Conservation (phyloP, 2,797 vertebrate genomes). For the Pelochelys cantorii region DNA sequence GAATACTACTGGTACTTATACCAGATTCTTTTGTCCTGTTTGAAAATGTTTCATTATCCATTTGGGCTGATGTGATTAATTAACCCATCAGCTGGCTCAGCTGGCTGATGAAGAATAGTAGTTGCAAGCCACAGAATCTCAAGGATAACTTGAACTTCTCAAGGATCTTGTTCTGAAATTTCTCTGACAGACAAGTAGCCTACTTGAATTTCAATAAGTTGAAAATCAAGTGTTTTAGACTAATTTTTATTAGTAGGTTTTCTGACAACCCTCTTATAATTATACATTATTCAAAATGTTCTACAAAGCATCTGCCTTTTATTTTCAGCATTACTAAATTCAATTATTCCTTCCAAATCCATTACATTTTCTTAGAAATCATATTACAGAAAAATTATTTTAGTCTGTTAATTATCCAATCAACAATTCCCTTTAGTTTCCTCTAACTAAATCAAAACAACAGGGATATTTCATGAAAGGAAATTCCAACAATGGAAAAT, state of each 20-base stretch:
- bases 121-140: constrained; percentile 57
- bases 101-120: constrained; percentile 55
- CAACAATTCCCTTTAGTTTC: not conserved
- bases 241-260: constrained; percentile 29
- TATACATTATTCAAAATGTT: not conserved
- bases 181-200: constrained; percentile 50
- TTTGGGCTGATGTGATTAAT: constrained; percentile 64
- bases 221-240: constrained; percentile 52
- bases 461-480: not conserved
- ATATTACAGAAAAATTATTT: not conserved
- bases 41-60: constrained; percentile 40
- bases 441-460: not conserved
- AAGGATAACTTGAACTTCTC: constrained; percentile 70
- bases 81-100: constrained; percentile 55
- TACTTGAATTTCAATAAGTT: constrained; percentile 70
- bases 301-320: not conserved
- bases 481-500: not conserved
- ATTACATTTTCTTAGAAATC: not conserved
- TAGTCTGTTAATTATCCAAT: not conserved
- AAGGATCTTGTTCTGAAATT: constrained; percentile 47
- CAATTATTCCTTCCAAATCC: not conserved
- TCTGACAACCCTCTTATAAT: constrained; percentile 33
- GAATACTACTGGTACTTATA: constrained; percentile 32
- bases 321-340: not conserved
- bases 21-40: constrained; percentile 17